phyloP scores from a whole-genome alignment of 2,113 vertebrate species.

The Cottus gobio region DNA sequence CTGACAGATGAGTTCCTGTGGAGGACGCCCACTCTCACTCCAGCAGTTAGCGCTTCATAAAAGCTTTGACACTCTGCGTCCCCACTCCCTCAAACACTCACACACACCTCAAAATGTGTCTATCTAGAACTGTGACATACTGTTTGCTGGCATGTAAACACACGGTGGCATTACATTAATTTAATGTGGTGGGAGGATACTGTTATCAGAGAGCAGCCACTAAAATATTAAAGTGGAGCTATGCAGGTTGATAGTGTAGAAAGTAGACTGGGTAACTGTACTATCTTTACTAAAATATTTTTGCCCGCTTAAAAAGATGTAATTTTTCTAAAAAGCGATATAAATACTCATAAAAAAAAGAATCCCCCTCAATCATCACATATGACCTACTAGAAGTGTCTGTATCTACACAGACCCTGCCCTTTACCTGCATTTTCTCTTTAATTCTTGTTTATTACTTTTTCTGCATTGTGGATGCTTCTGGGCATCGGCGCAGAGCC shows the following conservation, averaged over 20 bases:
- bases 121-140: constrained; percentile 16
- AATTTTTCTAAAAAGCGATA: no score
- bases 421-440: no score
- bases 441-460: no score
- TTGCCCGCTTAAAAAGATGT: constrained; percentile 3
- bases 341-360: no score
- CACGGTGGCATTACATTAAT: constrained; percentile 10
- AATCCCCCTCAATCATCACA: no score
- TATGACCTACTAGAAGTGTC: no score
- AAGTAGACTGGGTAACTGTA: neutral
- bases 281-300: neutral
- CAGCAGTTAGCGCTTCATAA: constrained; percentile 79
- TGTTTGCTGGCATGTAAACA: constrained; percentile 38
- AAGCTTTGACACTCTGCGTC: constrained; percentile 60
- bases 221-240: constrained; percentile 4
- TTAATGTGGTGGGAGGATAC: constrained; percentile 11
- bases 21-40: constrained; percentile 62
- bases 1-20: constrained; percentile 79
- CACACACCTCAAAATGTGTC: constrained; percentile 18
- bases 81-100: constrained; percentile 19
- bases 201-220: neutral
- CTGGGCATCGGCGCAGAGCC: no score
- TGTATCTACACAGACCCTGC: no score
- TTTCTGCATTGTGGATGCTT: no score
- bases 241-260: neutral